Conservation (phyloP, 2,888 invertebrate species). For the Drosophila helvetica region DNA sequence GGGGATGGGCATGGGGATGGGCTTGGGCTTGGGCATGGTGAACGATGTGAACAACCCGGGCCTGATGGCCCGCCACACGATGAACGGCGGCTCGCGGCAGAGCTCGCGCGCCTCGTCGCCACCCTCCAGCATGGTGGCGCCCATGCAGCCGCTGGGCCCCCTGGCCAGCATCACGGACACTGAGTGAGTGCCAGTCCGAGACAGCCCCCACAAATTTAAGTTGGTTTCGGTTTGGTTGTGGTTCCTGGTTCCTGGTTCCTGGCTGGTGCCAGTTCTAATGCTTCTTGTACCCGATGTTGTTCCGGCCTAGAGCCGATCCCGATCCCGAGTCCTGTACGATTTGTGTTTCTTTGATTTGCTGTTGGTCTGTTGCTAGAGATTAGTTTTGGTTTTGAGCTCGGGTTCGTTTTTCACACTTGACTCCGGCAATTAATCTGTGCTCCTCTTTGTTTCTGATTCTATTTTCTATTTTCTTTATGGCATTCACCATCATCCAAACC, state of each 20-base stretch:
- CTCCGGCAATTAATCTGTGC: slow-evolving; percentile 45
- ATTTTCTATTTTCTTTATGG: slow-evolving; percentile 9
- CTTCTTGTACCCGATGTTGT: slow-evolving; percentile 34
- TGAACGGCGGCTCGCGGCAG: slow-evolving; percentile 80
- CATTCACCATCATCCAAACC: slow-evolving; percentile 9
- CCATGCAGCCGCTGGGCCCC: slow-evolving; percentile 86
- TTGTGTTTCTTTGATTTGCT: slow-evolving; percentile 24
- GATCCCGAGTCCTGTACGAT: slow-evolving; percentile 10
- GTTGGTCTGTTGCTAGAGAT: slow-evolving; percentile 29
- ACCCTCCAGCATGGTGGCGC: slow-evolving; percentile 85
- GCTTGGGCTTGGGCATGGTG: slow-evolving; percentile 58
- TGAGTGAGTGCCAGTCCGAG: slow-evolving; percentile 85
- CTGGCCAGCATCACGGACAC: slow-evolving; percentile 87
- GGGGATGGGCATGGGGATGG: slow-evolving; percentile 46
- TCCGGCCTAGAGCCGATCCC: neutral
- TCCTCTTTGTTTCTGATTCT: slow-evolving; percentile 26
- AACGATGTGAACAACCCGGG: slow-evolving; percentile 86
- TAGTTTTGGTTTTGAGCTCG: slow-evolving; percentile 27
- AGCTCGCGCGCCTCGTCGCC: slow-evolving; percentile 82
- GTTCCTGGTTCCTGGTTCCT: no score
- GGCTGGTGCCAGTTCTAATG: slow-evolving; percentile 24
- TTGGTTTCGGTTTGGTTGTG: neutral
- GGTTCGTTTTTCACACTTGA: slow-evolving; percentile 15
- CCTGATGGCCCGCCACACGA: slow-evolving; percentile 75
- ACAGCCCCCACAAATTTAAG: neutral